Evolutionary conservation across 2,888 invertebrate genomes (phyloP), one percentile per base, ranked within the genome.

Genomic region (Drosophila helvetica): DNA sequence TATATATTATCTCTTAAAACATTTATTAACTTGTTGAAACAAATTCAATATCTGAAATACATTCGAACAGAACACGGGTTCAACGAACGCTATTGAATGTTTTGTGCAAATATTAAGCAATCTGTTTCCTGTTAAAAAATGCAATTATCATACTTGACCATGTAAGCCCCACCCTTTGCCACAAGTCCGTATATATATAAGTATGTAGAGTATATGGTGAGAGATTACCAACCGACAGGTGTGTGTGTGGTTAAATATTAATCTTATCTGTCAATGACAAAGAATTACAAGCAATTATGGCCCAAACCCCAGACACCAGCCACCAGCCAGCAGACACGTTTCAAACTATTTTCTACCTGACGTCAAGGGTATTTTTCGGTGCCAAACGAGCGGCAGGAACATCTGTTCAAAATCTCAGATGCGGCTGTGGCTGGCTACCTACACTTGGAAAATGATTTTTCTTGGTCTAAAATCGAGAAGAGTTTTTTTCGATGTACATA

Each of bases 381-480:
- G 6, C 25, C 2, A 17, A 33, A 50, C 27, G 15, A 17, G 22
- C 30, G 2, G 27, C 27, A 30, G 15, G 25, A 65, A 80, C 83
- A 82, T 80, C 75, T 85, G 82, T 63, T 72, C 10, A 19, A 58
- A 78, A 71, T 78, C 77, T 19, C 70, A 79, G 50, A 15, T 38
- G 15, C 38, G 2, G n/a, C 1, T 22, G 22, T 22, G 4, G 4
- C 22, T 5, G 15, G 0, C 38, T 38, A 38, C 38, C 38, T 38
- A 38, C n/a, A 38, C 38, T 6, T 38, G 4, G 6, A 38, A 38
- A 38, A 38, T 38, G 4, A 4, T 12, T 12, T 38, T 38, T 22
- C 22, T 33, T 12, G 33, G 33, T 12, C 38, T 15, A 38, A 38
- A 15, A 38, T 38, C n/a, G 38, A 9, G 17, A 15, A 27, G 18